Evolutionary conservation across 92 coral and sea anemone genomes (phyloP).

Genomic region (Parazoanthus darwini): DNA sequence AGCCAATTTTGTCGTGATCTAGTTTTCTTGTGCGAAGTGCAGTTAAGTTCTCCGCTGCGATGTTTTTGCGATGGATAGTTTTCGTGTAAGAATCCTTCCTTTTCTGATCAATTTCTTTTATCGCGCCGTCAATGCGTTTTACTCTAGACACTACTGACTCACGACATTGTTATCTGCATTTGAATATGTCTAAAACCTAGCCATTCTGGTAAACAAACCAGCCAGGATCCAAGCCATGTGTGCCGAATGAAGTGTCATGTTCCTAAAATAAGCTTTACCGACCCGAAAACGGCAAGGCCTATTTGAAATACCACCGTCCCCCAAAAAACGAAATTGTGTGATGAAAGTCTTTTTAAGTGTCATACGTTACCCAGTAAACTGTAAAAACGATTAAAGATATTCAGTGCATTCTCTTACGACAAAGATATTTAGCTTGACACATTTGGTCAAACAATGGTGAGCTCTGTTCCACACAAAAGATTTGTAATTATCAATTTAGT

Average conservation of each 20-base stretch:
- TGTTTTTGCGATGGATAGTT: neutral
- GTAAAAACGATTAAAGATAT: conserved; percentile 21
- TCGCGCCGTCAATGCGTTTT: conserved; percentile 24
- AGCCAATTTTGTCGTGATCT: neutral
- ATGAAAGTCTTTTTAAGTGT: neutral
- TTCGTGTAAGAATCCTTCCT: conserved; percentile 8
- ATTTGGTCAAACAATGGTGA: conserved; percentile 24
- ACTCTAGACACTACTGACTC: neutral
- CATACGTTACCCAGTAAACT: neutral
- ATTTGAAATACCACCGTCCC: neutral
- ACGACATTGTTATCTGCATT: conserved; percentile 34
- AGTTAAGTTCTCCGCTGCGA: neutral
- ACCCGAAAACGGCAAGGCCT: neutral
- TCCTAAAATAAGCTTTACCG: neutral
- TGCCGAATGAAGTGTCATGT: neutral
- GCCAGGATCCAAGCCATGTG: neutral
- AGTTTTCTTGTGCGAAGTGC: neutral
- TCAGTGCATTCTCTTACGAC: neutral
- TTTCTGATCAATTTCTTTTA: conserved; percentile 24
- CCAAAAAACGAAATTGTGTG: neutral
- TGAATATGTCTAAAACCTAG: conserved; percentile 34
- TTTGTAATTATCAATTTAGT: conserved; percentile 33
- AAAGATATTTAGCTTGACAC: conserved; percentile 34
- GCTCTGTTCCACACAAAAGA: conserved; percentile 23
- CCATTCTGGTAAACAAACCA: conserved; percentile 28